Base-by-base conservation (phyloP, 2,113 vertebrate species). In the Myrmecophaga tridactyla region DNA sequence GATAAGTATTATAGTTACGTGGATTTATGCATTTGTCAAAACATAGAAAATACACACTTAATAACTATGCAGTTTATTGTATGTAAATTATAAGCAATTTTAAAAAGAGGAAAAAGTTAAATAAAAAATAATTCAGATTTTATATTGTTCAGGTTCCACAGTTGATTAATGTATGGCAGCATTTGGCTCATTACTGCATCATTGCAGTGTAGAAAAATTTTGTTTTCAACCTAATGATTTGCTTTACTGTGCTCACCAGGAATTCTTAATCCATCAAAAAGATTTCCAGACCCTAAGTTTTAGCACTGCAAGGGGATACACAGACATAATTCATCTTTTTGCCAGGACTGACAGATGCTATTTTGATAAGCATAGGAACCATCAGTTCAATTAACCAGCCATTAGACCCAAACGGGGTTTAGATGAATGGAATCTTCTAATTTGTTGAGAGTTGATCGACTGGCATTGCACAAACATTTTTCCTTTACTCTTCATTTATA, bases 211-310 rank as follows among this genome's bases (percentile, higher is more conserved):
- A 86, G 86, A 69, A 75, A 78, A 92, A 31, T 63, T 62, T 67
- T 81, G 75, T 91, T 89, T 31, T 89, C 69, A 78, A 63, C 21
- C 76, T 94, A 84, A 70, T 48, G 56, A 43, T 56, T 94, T 96
- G 90, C 63, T 86, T 90, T 84, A 87, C 81, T 86, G n/a, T 84
- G 76, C 48, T 95, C 88, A 92, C 76, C 34, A 84, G 93, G 81
- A 96, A 70, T 51, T 95, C 48, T 67, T 94, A 95, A 86, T 75
- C 56, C 75, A 89, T 93, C 62, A 87, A 84, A 80, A 34, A 56
- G 46, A 69, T 62, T 39, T 76, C 93, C 67, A 89, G 88, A 73
- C 20, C 18, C 75, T 67, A 65, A 60, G 69, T 36, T 82, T 85
- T 83, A 60, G 29, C 31, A 41, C 25, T 36, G 1, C 23, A 75